Evolutionary conservation across 2,797 vertebrate genomes (phyloP).

Genomic region (Hydrocynus forskahlii): DNA sequence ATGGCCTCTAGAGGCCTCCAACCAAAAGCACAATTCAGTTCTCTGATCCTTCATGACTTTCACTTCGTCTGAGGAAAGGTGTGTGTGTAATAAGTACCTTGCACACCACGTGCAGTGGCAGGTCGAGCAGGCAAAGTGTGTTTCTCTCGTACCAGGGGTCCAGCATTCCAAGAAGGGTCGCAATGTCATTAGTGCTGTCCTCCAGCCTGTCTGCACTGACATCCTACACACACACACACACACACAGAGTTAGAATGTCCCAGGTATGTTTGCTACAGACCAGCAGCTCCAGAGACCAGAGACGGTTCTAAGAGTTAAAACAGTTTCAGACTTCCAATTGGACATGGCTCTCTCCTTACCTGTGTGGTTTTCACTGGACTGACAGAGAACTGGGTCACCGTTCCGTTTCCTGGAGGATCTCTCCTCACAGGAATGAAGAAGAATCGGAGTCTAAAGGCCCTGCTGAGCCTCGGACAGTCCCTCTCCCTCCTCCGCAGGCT

Average conservation of each 20-base stretch:
- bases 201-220: slow-evolving; percentile 58
- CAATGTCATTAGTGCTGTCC: slow-evolving; percentile 92
- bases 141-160: slow-evolving; percentile 98
- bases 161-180: slow-evolving; percentile 91
- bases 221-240: slow-evolving; percentile 64
- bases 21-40: no score
- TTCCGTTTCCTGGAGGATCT: slow-evolving; percentile 60
- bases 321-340: not conserved
- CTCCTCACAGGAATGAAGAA: slow-evolving; percentile 91
- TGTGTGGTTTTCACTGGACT: slow-evolving; percentile 65
- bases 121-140: slow-evolving; percentile 87
- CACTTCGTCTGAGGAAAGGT: not conserved
- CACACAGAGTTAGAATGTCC: not conserved
- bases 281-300: no score
- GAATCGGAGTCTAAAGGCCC: slow-evolving; percentile 90
- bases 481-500: slow-evolving; percentile 87
- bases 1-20: no score
- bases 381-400: slow-evolving; percentile 31
- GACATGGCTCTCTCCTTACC: slow-evolving; percentile 44
- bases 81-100: slow-evolving; percentile 77
- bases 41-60: no score
- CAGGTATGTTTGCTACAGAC: no score
- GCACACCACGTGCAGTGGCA: slow-evolving; percentile 87
- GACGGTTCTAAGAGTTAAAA: no score
- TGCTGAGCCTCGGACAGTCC: slow-evolving; percentile 83